phyloP scores from a whole-genome alignment of 2,113 vertebrate genomes.

The Ancistrus triradiatus region DNA sequence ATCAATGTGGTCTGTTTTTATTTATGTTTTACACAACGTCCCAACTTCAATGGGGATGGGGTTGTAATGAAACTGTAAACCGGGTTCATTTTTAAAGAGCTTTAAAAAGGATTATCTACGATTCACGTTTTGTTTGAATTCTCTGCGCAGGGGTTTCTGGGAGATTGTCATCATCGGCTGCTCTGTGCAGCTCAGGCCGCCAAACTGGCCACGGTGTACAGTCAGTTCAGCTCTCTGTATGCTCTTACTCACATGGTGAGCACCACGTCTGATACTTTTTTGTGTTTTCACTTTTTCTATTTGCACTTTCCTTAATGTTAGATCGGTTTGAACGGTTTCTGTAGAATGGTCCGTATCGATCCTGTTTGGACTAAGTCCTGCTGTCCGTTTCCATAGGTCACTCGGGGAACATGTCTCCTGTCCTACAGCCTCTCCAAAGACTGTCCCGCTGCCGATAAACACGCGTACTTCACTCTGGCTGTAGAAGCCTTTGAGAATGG shows the following conservation, averaged over 20 bases:
- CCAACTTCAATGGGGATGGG: no score
- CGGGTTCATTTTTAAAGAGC: no score
- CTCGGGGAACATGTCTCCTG: conserved; percentile 82
- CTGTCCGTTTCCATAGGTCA: conserved; percentile 64
- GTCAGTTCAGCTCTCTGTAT: conserved; percentile 84
- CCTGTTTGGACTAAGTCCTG: no score
- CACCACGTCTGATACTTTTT: no score
- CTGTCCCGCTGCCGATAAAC: conserved; percentile 64
- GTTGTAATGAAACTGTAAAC: no score
- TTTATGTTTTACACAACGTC: no score
- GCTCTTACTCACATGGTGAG: conserved; percentile 85
- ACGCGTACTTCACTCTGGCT: conserved; percentile 69
- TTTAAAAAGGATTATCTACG: no score
- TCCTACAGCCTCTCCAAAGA: conserved; percentile 80
- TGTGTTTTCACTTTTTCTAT: background rate
- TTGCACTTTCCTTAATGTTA: background rate
- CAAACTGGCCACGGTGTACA: conserved; percentile 82
- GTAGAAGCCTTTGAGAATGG: conserved; percentile 84
- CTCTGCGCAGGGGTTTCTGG: conserved; percentile 67
- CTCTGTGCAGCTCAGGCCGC: conserved; percentile 84
- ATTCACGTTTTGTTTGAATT: background rate
- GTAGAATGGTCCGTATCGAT: no score
- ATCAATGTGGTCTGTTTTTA: no score
- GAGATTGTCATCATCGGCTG: conserved; percentile 72
- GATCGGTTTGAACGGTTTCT: no score